Conservation (phyloP, 1,140 invertebrate species). For the Lepeophtheirus salmonis region DNA sequence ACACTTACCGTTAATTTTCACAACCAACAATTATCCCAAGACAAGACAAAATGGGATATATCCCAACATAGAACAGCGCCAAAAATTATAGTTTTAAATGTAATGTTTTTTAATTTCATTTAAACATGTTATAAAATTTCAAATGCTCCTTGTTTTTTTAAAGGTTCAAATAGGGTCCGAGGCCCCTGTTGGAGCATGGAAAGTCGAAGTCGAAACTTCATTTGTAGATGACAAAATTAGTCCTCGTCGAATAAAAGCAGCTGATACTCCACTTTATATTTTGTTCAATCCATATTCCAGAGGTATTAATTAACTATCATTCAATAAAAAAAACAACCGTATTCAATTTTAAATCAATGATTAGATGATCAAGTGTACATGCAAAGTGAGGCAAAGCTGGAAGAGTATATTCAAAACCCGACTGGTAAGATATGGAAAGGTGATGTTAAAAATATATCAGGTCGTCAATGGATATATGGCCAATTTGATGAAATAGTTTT, state of each 20-base stretch:
- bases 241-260: not conserved
- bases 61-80: not conserved
- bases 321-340: too few relatives aligned
- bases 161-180: not conserved
- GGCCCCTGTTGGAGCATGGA: not conserved
- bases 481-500: conserved; percentile 48
- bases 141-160: not conserved
- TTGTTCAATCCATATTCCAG: conserved; percentile 51
- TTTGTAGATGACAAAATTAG: not conserved
- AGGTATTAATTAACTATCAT: conserved; percentile 22
- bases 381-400: conserved; percentile 37
- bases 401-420: conserved; percentile 53
- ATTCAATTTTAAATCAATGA: too few relatives aligned
- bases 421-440: conserved; percentile 56
- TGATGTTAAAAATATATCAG: conserved; percentile 39
- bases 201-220: not conserved
- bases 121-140: not conserved
- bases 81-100: not conserved
- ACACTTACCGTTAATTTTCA: not conserved
- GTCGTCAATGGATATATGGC: conserved; percentile 51
- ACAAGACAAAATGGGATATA: not conserved
- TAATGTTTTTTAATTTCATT: not conserved
- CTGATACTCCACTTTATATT: conserved; percentile 29
- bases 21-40: not conserved
- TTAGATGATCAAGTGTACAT: conserved; percentile 43